Evolutionary conservation across 2,797 vertebrate genomes (phyloP), one percentile per base, ranked within the genome.

Genomic region (Rhinichthys osculus): DNA sequence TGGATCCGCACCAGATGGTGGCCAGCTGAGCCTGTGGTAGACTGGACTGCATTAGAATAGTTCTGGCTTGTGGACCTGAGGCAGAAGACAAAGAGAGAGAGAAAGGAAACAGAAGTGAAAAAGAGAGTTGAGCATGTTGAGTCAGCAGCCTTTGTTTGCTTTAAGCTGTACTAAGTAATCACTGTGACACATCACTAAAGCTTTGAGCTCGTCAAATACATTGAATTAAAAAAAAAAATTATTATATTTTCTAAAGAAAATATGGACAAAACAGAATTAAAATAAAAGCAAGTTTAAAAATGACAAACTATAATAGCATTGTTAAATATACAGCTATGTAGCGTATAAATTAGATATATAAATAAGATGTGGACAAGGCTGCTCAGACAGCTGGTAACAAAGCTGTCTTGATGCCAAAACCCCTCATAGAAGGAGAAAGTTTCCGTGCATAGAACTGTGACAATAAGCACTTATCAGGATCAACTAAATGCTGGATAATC

Each of bases 31-130:
- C 89, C 94, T 99, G 98, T 88, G 98, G 98, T 94, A 99, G 97
- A 95, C 98, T 99, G 88, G 98, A 99, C 93, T 99, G 98, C 98
- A 99, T 99, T 89, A 99, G 97, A 92, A 99, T 98, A 5, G 98
- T 99, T 92, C 98, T 97, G 87, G 98, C 98, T 91, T 99, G 98
- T 4, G 98, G 98, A 92, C 98, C 98, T 99, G 87, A 81, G 69
- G 84, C 23, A 82, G 38, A 47, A 78, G 77, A 71, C 19, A 89
- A 7, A 87, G 6, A 0, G 13, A 72, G 17, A 57, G 27, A 62
- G 84, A 67, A 3, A 44, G 44, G 38, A 84, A 21, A n/a, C n/a
- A 50, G 16, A 2, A 6, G 7, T 79, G 14, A 59, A 52, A 82
- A 40, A 71, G 14, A 64, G 44, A 73, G 38, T 30, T 21, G 80